Evolutionary conservation across 2,113 vertebrate species (phyloP).

Genomic region (Plotosus lineatus): DNA sequence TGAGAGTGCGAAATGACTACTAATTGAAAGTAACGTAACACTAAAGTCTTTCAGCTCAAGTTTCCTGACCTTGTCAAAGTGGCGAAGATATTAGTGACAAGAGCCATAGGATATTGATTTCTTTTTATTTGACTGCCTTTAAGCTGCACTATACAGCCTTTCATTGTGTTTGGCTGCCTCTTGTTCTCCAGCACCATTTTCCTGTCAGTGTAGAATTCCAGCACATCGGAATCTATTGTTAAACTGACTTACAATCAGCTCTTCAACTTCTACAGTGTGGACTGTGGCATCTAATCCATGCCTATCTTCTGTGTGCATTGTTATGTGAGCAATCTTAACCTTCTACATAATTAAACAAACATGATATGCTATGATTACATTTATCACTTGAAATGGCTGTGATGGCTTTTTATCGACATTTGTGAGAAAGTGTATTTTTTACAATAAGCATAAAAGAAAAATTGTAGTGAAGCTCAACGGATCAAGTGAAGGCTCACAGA

Average conservation of each 20-base stretch:
- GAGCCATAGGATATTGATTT: constrained; percentile 13
- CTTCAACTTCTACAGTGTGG: background rate
- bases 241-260: background rate
- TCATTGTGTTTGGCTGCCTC: background rate
- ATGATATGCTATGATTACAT: background rate
- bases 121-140: constrained; percentile 7
- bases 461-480: no score
- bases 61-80: background rate
- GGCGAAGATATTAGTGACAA: constrained; percentile 9
- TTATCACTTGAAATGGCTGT: background rate
- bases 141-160: background rate
- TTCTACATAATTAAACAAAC: background rate
- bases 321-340: background rate
- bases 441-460: background rate
- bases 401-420: background rate
- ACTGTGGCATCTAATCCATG: background rate
- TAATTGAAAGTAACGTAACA: background rate
- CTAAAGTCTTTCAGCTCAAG: constrained; percentile 11
- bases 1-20: constrained; percentile 11
- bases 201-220: background rate
- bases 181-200: background rate
- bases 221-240: background rate
- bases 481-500: background rate
- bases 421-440: background rate
- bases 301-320: background rate